Base-by-base conservation (phyloP, 2,113 vertebrate species). In the Sciurus niger region DNA sequence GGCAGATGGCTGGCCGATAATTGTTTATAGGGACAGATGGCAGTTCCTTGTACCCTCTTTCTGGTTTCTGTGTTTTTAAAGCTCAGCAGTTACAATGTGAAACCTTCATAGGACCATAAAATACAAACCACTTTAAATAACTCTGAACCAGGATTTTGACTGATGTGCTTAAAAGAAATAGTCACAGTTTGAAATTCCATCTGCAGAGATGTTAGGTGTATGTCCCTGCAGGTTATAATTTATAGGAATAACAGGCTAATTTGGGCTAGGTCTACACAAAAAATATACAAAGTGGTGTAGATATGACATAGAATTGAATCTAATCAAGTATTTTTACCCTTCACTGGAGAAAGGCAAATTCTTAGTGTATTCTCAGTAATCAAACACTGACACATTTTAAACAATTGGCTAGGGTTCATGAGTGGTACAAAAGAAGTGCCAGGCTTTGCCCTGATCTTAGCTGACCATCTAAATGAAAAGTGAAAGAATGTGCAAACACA, bases 21-120 rank as follows among this genome's bases (percentile, higher is more conserved):
- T 98, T 98, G 97, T 99, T 98, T 98, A 94, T 79, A 98, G 93
- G 98, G 98, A 98, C 98, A 99, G 98, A 99, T 99, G 99, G 99
- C 97, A 89, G 83, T 98, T 98, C 95, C 98, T 98, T 98, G 96
- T 98, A 98, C 97, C 98, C 96, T 95, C 94, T 98, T 98, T 98
- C 95, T 97, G 91, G 93, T 98, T 98, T 98, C 97, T 98, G 94
- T 98, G 97, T 97, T 98, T 98, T 98, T 98, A 98, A 98, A 98
- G 97, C 98, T 98, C 97, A 98, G 98, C 97, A 98, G 91, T 98
- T 98, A 95, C 97, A 97, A 98, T 98, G 95, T 98, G 96, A 96
- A 97, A 86, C 82, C 82, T 98, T 98, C 24, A 4, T 96, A 96
- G 97, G 91, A 97, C 86, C 94, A 97, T 98, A 98, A 98, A 98